Percentiles rank a stretch among this genome's conserved stretches.
These are phyloP conservation scores for Chaetogeoica ovagalla DNA, from an alignment of 2,888 invertebrate genomes.

Conservation along the genomic window DNA sequence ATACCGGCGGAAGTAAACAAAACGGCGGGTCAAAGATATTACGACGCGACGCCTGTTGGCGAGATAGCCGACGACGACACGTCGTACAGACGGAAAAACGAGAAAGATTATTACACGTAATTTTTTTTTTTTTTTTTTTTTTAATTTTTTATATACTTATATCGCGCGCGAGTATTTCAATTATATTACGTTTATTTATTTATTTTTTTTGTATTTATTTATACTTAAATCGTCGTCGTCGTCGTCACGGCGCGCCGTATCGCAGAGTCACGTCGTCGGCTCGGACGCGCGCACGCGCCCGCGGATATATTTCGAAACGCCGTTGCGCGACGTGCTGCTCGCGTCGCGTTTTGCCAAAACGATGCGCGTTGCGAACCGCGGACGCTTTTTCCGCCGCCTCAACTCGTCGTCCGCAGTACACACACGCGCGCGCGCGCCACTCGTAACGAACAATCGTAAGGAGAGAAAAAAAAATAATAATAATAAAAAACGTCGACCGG, in stretches of 20 bases:
- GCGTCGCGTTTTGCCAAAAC: slow-evolving; percentile 36
- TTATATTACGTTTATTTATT: background rate
- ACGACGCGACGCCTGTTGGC: background rate
- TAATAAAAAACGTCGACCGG: no score
- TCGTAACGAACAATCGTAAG: no score
- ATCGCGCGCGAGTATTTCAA: background rate
- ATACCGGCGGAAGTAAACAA: slow-evolving; percentile 52
- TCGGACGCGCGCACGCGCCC: slow-evolving; percentile 30
- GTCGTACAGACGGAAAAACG: background rate
- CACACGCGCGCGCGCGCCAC: background rate
- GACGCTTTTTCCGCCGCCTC: no score
- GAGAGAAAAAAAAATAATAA: no score
- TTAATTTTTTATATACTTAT: background rate
- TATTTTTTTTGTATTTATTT: slow-evolving; percentile 44
- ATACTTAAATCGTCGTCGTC: slow-evolving; percentile 12
- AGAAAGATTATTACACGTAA: slow-evolving; percentile 36
- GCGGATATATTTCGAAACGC: slow-evolving; percentile 27
- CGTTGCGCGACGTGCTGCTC: background rate
- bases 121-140: slow-evolving; percentile 17
- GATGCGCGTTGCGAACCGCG: background rate
- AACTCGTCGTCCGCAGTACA: background rate
- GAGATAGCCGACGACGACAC: background rate
- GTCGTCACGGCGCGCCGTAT: slow-evolving; percentile 9
- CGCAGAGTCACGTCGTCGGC: slow-evolving; percentile 49
- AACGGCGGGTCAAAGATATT: slow-evolving; percentile 39